Percentiles rank a stretch among this genome's conserved stretches.
These are phyloP conservation scores for Pelochelys cantorii DNA, from an alignment of 2,797 vertebrate species.

Conservation along the genomic window DNA sequence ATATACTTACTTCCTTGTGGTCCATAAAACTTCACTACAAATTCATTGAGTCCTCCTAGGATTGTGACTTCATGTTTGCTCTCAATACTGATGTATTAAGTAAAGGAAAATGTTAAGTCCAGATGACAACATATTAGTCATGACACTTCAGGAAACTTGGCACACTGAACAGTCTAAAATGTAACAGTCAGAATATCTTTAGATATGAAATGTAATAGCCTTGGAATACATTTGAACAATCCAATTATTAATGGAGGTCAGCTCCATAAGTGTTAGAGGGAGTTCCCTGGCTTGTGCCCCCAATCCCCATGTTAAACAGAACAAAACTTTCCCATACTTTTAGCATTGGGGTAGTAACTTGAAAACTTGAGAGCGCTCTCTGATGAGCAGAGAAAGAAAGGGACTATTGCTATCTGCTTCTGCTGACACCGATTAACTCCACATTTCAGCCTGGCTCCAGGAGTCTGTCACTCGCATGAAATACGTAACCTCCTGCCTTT, in stretches of 20 bases:
- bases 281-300: not conserved
- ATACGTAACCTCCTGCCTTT: rapidly evolving
- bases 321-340: not conserved
- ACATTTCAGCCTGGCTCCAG: not conserved
- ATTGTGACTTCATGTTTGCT: slow-evolving; percentile 99
- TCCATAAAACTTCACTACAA: slow-evolving; percentile 99
- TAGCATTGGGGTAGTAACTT: not conserved
- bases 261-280: not conserved
- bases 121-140: rapidly evolving
- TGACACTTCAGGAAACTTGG: rapidly evolving
- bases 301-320: not conserved
- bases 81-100: slow-evolving; percentile 88
- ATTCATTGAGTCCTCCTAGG: slow-evolving; percentile 98
- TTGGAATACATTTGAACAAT: not conserved
- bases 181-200: not conserved
- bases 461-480: not conserved
- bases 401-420: not conserved
- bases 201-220: rapidly evolving
- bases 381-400: not conserved
- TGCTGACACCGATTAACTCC: not conserved
- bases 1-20: slow-evolving; percentile 97
- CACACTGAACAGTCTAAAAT: not conserved
- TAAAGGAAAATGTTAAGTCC: slow-evolving; percentile 80
- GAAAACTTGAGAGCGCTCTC: not conserved
- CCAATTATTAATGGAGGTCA: not conserved